A percentile compares a stretch with the other conserved stretches of the same genome.
Conservation (phyloP, 2,113 vertebrate genomes). For the Salminus brasiliensis region DNA sequence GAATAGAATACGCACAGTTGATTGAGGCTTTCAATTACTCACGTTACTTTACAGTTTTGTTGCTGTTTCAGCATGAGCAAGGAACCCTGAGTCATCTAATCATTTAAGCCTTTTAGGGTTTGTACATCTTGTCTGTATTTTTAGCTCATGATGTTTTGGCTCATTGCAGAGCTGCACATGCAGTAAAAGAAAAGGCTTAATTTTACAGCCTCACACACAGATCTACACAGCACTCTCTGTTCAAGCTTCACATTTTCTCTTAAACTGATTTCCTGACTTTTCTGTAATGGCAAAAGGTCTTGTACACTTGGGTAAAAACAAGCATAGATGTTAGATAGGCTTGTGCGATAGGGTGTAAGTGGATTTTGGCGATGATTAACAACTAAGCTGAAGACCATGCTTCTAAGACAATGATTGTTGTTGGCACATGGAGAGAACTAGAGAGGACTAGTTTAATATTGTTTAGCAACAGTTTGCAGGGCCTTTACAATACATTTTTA, state of each 20-base stretch:
- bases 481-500: too few species aligned
- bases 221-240: not conserved
- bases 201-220: not conserved
- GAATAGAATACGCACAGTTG: not conserved
- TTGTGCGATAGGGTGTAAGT: too few species aligned
- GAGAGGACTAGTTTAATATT: too few species aligned
- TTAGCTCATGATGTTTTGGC: constrained; percentile 20
- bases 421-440: too few species aligned
- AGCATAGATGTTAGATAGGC: too few species aligned
- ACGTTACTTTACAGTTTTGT: constrained; percentile 3
- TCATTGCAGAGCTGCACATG: not conserved
- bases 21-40: not conserved
- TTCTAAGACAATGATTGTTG: too few species aligned
- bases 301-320: too few species aligned
- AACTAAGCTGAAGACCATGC: too few species aligned
- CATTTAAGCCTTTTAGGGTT: constrained; percentile 14
- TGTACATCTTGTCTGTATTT: constrained; percentile 29
- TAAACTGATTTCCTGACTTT: not conserved
- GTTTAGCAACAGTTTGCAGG: too few species aligned
- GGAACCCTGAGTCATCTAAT: constrained; percentile 17
- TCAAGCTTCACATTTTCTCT: not conserved
- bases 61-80: not conserved
- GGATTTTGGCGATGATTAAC: too few species aligned
- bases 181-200: constrained; percentile 15
- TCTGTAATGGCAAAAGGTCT: not conserved